Base-by-base conservation (phyloP, 2,797 vertebrate species). In the Eospalax fontanierii region DNA sequence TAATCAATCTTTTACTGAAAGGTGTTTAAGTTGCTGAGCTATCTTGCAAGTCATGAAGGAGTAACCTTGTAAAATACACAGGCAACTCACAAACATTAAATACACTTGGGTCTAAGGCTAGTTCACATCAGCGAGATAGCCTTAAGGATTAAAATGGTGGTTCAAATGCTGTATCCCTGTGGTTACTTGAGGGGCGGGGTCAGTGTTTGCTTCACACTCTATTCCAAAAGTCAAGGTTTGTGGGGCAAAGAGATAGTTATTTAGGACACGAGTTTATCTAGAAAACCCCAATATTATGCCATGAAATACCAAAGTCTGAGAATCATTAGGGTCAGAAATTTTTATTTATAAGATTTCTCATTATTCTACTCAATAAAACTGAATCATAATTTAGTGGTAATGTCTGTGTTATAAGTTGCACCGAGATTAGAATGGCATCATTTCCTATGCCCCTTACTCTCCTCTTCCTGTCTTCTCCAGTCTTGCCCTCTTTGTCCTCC, bases 1-100 rank as follows among this genome's bases (percentile, higher is more conserved):
- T 87, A 90, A 68, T 74, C 35, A n/a, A 1, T 82, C 8, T 40
- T 87, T 63, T 80, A 50, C 40, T 86, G 57, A 96, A 78, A 85
- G 65, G 14, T 74, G n/a, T 91, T 94, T 81, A 84, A 71, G 15
- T 26, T n/a, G 14, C 70, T 91, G 35, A 33, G 84, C 78, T 87
- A 87, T 78, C 11, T 83, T 91, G 14, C 2, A 57, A 43, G 76
- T 71, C 43, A 78, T 65, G 15, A 89, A 85, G 14, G 57, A 2
- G 70, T 18, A 80, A 28, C 28, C 1, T 88, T 89, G 66, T 87
- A 61, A 80, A 90, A 87, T 66, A 66, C 63, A 35, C n/a, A 63
- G 85, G 59, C 2, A 59, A 19, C 12, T 73, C 76, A 66, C 15
- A 10, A 22, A 79, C 33, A 54, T 83, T 80, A 89, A 78, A 38